These are phyloP conservation scores for Ips nitidus DNA, from an alignment of 1,140 invertebrate genomes.

Conservation along the genomic window DNA sequence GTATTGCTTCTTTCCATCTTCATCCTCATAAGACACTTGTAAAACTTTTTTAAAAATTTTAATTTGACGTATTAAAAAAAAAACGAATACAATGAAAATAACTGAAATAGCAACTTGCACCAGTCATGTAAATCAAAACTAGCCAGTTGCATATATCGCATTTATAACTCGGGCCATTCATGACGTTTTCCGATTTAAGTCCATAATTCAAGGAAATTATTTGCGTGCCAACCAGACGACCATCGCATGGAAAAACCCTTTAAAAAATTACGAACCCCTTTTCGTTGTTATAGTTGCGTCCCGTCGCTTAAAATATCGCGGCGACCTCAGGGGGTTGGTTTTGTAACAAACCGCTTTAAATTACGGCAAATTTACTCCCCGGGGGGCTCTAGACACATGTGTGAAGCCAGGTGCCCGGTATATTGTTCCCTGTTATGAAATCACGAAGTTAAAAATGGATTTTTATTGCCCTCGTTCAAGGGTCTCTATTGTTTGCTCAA, in stretches of 20 bases:
- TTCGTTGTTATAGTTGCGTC: conserved; percentile 2
- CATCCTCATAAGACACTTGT: no score
- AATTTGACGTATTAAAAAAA: no score
- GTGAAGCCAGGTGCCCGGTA: conserved; percentile 18
- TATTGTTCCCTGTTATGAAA: conserved; percentile 1
- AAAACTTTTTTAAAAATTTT: no score
- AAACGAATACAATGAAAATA: no score
- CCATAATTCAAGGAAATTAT: conserved; percentile 2
- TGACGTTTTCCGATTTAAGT: neutral
- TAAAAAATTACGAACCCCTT: conserved; percentile 10
- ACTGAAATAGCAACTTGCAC: no score
- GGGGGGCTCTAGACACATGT: conserved; percentile 20
- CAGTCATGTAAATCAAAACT: no score
- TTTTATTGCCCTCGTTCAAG: neutral
- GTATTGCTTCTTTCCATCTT: no score
- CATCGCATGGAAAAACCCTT: conserved; percentile 3
- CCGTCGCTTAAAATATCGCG: conserved; percentile 17
- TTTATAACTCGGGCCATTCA: no score
- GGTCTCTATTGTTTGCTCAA: no score
- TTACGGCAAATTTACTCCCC: conserved; percentile 24
- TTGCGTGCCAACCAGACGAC: neutral
- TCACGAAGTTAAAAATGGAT: conserved; percentile 11
- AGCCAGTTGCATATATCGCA: no score
- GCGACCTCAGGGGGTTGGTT: conserved; percentile 14
- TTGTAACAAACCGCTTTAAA: conserved; percentile 24